Conservation (phyloP, 1,140 invertebrate genomes). For the Argopecten irradians region DNA sequence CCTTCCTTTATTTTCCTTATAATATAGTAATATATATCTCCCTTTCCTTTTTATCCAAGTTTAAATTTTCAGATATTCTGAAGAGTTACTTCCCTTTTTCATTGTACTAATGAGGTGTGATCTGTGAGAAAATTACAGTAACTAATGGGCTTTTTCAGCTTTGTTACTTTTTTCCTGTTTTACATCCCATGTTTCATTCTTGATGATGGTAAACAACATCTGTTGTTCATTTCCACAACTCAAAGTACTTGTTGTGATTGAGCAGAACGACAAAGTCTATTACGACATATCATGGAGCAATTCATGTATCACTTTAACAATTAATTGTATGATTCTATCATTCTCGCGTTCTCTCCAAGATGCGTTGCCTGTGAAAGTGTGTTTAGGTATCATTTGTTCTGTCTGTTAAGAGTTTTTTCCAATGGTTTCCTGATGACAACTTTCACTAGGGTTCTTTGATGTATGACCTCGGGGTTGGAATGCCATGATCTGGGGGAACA, state of each 20-base stretch:
- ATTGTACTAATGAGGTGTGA: background rate
- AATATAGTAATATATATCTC: too few species aligned
- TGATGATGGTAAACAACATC: background rate
- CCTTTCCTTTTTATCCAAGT: background rate
- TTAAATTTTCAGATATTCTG: background rate
- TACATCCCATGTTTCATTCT: background rate
- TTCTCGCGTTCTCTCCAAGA: background rate
- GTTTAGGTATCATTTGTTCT: background rate
- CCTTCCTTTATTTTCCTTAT: too few species aligned
- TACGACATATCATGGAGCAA: background rate
- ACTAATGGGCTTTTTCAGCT: background rate
- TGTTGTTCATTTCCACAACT: background rate
- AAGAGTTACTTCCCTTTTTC: too few species aligned
- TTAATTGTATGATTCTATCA: background rate
- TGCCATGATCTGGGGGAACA: background rate
- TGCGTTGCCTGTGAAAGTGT: background rate
- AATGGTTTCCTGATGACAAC: background rate
- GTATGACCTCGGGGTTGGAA: background rate
- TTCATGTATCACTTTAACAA: background rate
- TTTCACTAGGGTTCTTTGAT: background rate
- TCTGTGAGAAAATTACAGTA: background rate
- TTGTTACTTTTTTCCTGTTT: background rate
- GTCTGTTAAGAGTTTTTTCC: background rate
- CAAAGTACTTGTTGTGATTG: background rate
- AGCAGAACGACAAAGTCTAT: background rate